Conservation (phyloP, 1,140 invertebrate genomes). For the Asbolus verrucosus region DNA sequence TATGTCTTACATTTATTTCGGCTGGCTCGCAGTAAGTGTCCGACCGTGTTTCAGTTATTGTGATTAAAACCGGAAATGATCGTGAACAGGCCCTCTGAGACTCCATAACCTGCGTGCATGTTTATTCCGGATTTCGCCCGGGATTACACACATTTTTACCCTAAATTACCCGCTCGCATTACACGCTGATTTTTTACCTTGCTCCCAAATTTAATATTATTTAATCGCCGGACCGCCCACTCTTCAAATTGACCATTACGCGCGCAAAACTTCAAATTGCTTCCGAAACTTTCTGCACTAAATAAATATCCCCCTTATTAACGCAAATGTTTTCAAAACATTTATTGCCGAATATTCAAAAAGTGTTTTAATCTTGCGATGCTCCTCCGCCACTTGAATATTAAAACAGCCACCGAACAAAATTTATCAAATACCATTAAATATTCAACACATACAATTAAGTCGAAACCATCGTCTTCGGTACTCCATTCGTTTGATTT, state of each 20-base stretch:
- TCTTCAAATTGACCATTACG: constrained; percentile 24
- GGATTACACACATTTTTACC: constrained; percentile 28
- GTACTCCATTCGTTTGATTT: too few species aligned
- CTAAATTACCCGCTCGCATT: constrained; percentile 28
- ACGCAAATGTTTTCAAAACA: constrained; percentile 10
- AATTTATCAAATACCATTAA: constrained; percentile 37
- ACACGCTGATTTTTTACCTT: constrained; percentile 33
- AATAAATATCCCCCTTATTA: constrained; percentile 20
- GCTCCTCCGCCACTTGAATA: constrained; percentile 16
- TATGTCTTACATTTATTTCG: constrained; percentile 13
- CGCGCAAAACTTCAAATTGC: constrained; percentile 11
- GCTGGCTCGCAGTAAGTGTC: not conserved
- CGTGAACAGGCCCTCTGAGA: constrained; percentile 17
- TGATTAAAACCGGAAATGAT: constrained; percentile 35
- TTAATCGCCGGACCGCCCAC: not conserved
- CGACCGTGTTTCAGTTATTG: too few species aligned
- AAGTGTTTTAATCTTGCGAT: constrained; percentile 21
- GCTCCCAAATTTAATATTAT: constrained; percentile 28
- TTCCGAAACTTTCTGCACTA: constrained; percentile 10
- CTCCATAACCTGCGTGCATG: constrained; percentile 9
- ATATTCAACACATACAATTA: constrained; percentile 30
- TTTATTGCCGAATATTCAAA: constrained; percentile 13
- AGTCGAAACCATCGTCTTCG: constrained; percentile 9
- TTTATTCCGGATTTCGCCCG: constrained; percentile 6
- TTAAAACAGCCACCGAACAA: constrained; percentile 19